Base-by-base conservation (phyloP, 2,797 vertebrate species). In the Micrastur ruficollis region DNA sequence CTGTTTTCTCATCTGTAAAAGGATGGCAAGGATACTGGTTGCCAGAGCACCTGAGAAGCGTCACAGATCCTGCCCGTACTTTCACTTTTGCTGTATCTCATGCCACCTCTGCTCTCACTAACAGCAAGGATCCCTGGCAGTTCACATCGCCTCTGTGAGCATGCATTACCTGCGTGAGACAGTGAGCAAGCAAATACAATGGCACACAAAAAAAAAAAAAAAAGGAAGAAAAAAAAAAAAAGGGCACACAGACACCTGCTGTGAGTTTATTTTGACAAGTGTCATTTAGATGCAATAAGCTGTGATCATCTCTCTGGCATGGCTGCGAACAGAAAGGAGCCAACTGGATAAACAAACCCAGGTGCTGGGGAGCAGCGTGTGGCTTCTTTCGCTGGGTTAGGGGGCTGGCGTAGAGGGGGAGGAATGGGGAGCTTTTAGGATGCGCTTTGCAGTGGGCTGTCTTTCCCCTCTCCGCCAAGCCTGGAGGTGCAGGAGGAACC, bases 211-310 rank as follows among this genome's bases (percentile, higher is more conserved):
- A 62, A 16, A 40, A 47, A 8, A 4, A 19, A 9, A 2, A 1
- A 7, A 8, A 9, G 2, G 23, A 50, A 11, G 5, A 22, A 32
- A n/a, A 14, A 19, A 7, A 19, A 9, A 29, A 16, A n/a, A 25
- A 18, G 44, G 32, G 46, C 53, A 53, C 21, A 5, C 58, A 79
- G 66, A 72, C 86, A 89, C 92, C 81, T 91, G 83, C 92, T 70
- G 31, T 49, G 90, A 86, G 74, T 96, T 97, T 89, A 75, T 94
- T 96, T 89, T 95, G 90, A 81, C 81, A 71, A 86, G 76, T 36
- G 70, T 32, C 82, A 26, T 83, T 86, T 80, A 42, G 36, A 32
- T 36, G 73, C 84, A 81, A 61, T 88, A 78, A 88, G 36, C 89
- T 67, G 79, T 40, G 74, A 85, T 73, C 81, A 4, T 23, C 50